These are phyloP conservation scores for Solea senegalensis DNA, from an alignment of 2,113 vertebrate genomes.

Conservation along the genomic window DNA sequence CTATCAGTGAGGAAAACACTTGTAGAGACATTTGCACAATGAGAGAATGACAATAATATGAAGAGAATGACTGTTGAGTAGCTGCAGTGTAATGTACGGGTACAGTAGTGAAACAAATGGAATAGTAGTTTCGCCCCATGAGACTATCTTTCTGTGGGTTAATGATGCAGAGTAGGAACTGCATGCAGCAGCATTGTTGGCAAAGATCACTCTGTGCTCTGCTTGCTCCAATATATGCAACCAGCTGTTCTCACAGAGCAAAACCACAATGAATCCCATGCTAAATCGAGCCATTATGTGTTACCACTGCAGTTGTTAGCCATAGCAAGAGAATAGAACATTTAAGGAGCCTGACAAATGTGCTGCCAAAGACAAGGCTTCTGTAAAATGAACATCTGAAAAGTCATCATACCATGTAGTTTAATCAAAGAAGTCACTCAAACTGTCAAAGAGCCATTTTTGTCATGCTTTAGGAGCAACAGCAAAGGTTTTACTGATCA, in stretches of 20 bases:
- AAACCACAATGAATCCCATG: conserved; percentile 43
- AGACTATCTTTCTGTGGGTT: conserved; percentile 58
- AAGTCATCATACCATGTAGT: neutral
- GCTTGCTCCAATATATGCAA: conserved; percentile 66
- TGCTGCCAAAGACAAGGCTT: neutral
- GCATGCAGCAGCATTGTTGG: conserved; percentile 65
- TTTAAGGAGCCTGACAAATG: conserved; percentile 6
- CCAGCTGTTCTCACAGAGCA: conserved; percentile 47
- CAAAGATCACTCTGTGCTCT: conserved; percentile 59
- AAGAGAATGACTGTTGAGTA: conserved; percentile 63
- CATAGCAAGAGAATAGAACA: neutral
- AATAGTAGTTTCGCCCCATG: conserved; percentile 57
- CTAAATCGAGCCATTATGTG: conserved; percentile 37
- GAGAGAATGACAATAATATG: conserved; percentile 38
- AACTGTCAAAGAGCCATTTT: too few species aligned
- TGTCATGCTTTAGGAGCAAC: too few species aligned
- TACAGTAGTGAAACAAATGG: conserved; percentile 64
- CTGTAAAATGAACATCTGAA: too few species aligned
- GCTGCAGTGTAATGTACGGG: conserved; percentile 45
- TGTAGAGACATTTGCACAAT: conserved; percentile 32
- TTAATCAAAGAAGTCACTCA: too few species aligned
- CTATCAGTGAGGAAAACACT: conserved; percentile 70
- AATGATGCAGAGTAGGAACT: conserved; percentile 68
- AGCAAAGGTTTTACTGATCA: too few species aligned
- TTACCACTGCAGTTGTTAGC: conserved; percentile 9